Percentiles rank a stretch among this genome's conserved stretches.
Evolutionary conservation across 1,140 invertebrate genomes (phyloP).

Genomic region (Hesperophylax magnus): DNA sequence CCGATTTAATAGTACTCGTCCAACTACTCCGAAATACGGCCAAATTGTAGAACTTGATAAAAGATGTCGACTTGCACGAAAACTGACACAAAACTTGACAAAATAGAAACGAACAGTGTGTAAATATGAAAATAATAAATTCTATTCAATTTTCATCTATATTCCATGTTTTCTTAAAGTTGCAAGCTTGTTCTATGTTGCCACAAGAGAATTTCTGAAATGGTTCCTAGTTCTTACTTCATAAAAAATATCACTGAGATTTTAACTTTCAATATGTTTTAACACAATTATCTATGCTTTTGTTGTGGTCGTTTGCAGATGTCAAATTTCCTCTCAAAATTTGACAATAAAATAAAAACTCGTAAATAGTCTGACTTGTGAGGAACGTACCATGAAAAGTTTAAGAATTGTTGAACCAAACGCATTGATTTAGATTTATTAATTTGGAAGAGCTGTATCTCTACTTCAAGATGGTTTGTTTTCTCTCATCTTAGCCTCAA

Average conservation of each 20-base stretch:
- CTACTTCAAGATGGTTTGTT: slow-evolving; percentile 20
- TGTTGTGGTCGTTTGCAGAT: too few species aligned
- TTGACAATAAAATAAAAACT: too few species aligned
- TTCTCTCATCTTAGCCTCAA: not conserved
- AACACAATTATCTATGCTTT: too few species aligned
- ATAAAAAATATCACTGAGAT: too few species aligned
- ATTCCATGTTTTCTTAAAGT: too few species aligned
- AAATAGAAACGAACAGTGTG: slow-evolving; percentile 4
- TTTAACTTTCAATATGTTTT: too few species aligned
- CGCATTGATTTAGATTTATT: not conserved
- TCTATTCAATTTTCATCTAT: not conserved
- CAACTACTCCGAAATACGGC: not conserved
- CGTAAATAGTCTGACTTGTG: not conserved
- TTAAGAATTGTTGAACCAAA: not conserved
- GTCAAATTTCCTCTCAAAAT: too few species aligned
- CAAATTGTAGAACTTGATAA: not conserved
- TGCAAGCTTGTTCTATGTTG: too few species aligned
- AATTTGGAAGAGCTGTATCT: not conserved
- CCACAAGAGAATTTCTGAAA: too few species aligned
- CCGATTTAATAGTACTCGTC: not conserved
- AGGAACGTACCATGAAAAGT: slow-evolving; percentile 5
- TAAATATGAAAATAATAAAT: not conserved
- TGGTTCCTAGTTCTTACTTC: too few species aligned
- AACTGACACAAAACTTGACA: slow-evolving; percentile 1
- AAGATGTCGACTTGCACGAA: slow-evolving; percentile 11